Percentiles rank a stretch among this genome's conserved stretches.
Evolutionary conservation across 2,888 invertebrate genomes (phyloP).

Genomic region (Masnerella sp.): DNA sequence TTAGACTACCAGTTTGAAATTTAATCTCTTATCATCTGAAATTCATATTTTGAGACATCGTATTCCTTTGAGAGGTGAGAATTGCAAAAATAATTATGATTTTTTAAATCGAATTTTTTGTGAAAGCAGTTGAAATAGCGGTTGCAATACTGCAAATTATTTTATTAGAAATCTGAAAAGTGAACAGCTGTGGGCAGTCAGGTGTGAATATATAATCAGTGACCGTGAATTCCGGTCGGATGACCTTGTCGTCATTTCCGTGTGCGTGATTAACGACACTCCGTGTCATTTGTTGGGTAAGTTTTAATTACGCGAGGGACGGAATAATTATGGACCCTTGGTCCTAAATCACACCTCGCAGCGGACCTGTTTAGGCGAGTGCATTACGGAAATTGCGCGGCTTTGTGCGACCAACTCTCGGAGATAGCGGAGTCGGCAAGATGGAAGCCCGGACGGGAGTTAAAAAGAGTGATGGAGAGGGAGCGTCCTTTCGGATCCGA

Average conservation of each 20-base stretch:
- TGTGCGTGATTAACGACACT: constrained; percentile 46
- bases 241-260: constrained; percentile 62
- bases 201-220: constrained; percentile 42
- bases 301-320: constrained; percentile 18
- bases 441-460: constrained; percentile 39
- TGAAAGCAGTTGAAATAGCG: too few species aligned
- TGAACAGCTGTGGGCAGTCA: constrained; percentile 64
- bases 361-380: constrained; percentile 71
- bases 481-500: constrained; percentile 61
- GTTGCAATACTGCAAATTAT: too few species aligned
- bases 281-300: constrained; percentile 7
- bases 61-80: too few species aligned
- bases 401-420: constrained; percentile 65
- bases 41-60: too few species aligned
- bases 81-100: too few species aligned
- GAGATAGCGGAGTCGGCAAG: constrained; percentile 45
- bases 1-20: too few species aligned
- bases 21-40: too few species aligned
- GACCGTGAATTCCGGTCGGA: constrained; percentile 66
- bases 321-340: constrained; percentile 15
- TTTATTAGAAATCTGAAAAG: constrained; percentile 19
- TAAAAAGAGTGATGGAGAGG: constrained; percentile 53
- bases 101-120: too few species aligned
- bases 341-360: constrained; percentile 38
- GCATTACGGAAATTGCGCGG: constrained; percentile 76